phyloP scores from a whole-genome alignment of 2,888 invertebrate species.

The Catonia carolina region DNA sequence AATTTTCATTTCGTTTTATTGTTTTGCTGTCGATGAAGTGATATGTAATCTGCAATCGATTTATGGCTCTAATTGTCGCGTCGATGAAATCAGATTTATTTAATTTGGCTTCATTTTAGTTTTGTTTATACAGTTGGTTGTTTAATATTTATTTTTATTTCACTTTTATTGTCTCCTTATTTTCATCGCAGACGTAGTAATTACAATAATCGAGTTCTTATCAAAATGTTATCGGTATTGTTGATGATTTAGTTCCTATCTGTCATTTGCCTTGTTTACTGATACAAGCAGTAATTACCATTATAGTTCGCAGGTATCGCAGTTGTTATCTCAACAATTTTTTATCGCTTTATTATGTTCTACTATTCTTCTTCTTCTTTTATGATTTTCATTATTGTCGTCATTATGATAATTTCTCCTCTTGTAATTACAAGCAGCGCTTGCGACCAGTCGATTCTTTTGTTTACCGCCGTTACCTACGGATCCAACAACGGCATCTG shows the following conservation, averaged over 20 bases:
- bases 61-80: no score
- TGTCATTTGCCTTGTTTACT: conserved; percentile 10
- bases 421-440: conserved; percentile 21
- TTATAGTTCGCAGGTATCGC: no score
- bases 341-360: neutral
- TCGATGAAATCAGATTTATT: no score
- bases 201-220: conserved; percentile 6
- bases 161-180: no score
- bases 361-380: conserved; percentile 1
- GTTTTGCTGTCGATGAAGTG: no score
- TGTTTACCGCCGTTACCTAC: conserved; percentile 18
- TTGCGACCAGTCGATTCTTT: conserved; percentile 27
- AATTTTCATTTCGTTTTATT: no score
- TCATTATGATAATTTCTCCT: conserved; percentile 10
- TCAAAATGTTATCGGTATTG: conserved; percentile 6
- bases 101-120: no score
- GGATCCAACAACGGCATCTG: neutral
- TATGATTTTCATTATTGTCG: neutral
- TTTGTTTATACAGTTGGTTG: no score
- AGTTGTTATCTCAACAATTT: no score
- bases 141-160: no score
- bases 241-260: conserved; percentile 8
- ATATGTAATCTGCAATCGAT: no score
- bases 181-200: neutral
- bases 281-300: neutral